These are phyloP conservation scores for Beaufortia kweichowensis DNA, from an alignment of 2,113 vertebrate genomes.

Conservation along the genomic window DNA sequence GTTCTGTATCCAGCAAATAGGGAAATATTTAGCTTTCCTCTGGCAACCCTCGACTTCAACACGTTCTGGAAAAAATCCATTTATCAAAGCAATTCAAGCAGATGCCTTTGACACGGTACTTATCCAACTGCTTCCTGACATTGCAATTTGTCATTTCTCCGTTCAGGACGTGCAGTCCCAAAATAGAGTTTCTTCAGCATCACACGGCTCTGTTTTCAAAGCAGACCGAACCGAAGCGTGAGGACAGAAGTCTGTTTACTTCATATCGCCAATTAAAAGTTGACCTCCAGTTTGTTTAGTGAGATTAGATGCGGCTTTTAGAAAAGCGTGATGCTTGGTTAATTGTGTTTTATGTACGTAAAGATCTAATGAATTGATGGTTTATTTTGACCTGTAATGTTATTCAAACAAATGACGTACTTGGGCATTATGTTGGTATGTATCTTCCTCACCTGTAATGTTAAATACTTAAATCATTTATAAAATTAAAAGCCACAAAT, in stretches of 20 bases:
- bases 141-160: slow-evolving; percentile 46
- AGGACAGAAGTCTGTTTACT: neutral
- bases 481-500: no score
- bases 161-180: slow-evolving; percentile 3
- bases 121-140: slow-evolving; percentile 45
- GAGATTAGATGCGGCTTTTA: neutral
- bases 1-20: neutral
- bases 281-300: neutral
- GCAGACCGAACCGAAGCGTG: neutral
- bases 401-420: no score
- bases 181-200: slow-evolving; percentile 30
- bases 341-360: no score
- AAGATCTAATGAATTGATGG: no score
- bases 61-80: slow-evolving; percentile 41
- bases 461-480: no score
- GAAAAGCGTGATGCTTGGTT: no score
- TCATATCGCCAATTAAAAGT: neutral
- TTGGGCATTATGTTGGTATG: no score
- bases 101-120: slow-evolving; percentile 49
- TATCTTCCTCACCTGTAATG: no score
- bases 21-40: slow-evolving; percentile 33
- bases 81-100: slow-evolving; percentile 51
- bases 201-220: neutral
- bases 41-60: slow-evolving; percentile 20
- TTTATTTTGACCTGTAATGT: no score